These are phyloP conservation scores for Piprites chloris DNA, from an alignment of 2,113 vertebrate genomes.

Conservation along the genomic window DNA sequence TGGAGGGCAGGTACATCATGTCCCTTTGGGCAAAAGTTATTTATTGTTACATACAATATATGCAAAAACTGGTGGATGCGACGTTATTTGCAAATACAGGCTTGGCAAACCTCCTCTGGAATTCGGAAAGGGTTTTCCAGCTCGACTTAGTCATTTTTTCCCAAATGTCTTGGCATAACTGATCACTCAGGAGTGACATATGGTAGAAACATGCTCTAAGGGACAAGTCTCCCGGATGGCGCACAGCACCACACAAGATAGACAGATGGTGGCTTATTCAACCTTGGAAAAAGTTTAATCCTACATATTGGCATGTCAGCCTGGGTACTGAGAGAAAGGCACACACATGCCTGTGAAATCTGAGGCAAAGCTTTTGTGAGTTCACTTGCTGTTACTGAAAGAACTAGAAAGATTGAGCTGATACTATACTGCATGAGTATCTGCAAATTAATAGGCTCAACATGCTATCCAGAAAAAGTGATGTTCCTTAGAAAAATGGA, in stretches of 20 bases:
- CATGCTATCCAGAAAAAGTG: neutral
- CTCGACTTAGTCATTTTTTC: constrained; percentile 57
- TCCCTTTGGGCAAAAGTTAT: neutral
- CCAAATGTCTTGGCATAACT: constrained; percentile 65
- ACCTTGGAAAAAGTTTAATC: constrained; percentile 78
- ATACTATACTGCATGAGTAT: neutral
- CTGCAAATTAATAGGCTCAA: neutral
- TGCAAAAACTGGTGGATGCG: neutral
- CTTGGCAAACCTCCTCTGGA: constrained; percentile 54
- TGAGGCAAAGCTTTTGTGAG: constrained; percentile 40
- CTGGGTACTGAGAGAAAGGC: constrained; percentile 30
- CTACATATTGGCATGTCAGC: constrained; percentile 54
- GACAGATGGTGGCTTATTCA: constrained; percentile 86
- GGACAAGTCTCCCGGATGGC: constrained; percentile 78
- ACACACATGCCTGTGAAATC: constrained; percentile 35
- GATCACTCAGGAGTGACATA: constrained; percentile 77
- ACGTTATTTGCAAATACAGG: constrained; percentile 50
- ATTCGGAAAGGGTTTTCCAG: constrained; percentile 65
- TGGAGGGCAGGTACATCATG: neutral
- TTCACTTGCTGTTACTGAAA: constrained; percentile 15
- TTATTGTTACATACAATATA: neutral
- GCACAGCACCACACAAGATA: constrained; percentile 71
- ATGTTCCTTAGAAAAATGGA: neutral
- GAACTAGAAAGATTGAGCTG: neutral
- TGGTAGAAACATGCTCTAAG: constrained; percentile 80